Conservation (phyloP, 2,797 vertebrate species). For the Sphaeramia orbicularis region DNA sequence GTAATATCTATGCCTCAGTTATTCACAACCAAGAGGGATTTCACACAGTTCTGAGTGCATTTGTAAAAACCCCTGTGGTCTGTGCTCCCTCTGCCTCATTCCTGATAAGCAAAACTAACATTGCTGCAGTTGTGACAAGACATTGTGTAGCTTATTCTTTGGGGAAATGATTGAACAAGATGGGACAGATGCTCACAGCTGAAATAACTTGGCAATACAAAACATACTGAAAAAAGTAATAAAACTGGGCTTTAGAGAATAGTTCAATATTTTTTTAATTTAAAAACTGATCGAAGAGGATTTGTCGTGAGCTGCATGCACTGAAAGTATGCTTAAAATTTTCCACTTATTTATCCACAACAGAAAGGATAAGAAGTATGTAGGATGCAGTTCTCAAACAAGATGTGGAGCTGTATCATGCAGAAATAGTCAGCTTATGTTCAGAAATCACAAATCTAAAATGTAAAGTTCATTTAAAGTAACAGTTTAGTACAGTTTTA, state of each 20-base stretch:
- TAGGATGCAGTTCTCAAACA: conserved; percentile 12
- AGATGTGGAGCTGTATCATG: not conserved
- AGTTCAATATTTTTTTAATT: conserved; percentile 30
- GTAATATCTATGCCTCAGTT: conserved; percentile 43
- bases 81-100: conserved; percentile 30
- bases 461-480: no score
- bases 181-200: conserved; percentile 41
- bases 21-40: conserved; percentile 48
- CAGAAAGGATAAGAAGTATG: conserved; percentile 6
- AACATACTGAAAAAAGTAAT: conserved; percentile 30
- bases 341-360: conserved; percentile 12
- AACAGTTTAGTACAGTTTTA: no score
- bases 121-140: conserved; percentile 39
- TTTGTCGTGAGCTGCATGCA: conserved; percentile 8
- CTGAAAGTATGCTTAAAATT: conserved; percentile 10
- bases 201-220: conserved; percentile 33
- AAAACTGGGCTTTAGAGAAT: conserved; percentile 14
- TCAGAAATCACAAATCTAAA: not conserved
- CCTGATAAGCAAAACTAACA: conserved; percentile 57
- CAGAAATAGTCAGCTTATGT: no score
- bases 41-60: conserved; percentile 6
- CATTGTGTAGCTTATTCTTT: conserved; percentile 40
- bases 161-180: conserved; percentile 50
- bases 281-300: conserved; percentile 8
- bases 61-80: conserved; percentile 30